phyloP scores from a whole-genome alignment of 1,140 invertebrate species.

The Antheraea pernyi region DNA sequence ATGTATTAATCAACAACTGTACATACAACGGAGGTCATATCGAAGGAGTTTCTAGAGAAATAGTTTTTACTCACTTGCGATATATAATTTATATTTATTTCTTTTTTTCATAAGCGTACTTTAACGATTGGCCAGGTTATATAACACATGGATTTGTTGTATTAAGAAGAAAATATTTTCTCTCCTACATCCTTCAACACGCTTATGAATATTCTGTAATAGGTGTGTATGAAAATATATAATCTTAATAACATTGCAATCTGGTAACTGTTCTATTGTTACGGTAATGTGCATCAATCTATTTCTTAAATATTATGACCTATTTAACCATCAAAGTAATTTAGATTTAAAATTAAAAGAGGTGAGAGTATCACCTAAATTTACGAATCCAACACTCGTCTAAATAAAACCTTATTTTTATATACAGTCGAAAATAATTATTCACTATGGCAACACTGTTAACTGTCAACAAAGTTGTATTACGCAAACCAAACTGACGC shows the following conservation, averaged over 20 bases:
- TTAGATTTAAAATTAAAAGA: not conserved
- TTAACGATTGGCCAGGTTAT: not conserved
- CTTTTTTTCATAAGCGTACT: not conserved
- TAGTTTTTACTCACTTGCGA: not conserved
- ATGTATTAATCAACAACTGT: conserved; percentile 57
- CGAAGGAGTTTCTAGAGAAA: not conserved
- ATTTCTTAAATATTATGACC: conserved; percentile 7
- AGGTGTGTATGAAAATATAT: conserved; percentile 13
- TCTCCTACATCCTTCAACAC: not conserved
- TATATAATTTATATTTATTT: not conserved
- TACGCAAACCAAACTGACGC: conserved; percentile 63
- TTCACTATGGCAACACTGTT: conserved; percentile 74
- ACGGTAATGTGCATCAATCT: conserved; percentile 28
- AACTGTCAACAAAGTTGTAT: conserved; percentile 74
- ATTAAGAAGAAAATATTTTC: not conserved
- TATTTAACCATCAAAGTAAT: not conserved
- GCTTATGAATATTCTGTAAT: not conserved
- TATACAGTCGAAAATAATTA: conserved; percentile 74
- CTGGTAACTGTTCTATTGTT: conserved; percentile 37
- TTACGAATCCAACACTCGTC: conserved; percentile 62
- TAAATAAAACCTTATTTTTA: conserved; percentile 68
- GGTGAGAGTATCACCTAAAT: conserved; percentile 6
- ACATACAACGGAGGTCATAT: conserved; percentile 6
- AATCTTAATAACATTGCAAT: conserved; percentile 8
- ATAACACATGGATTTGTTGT: not conserved